phyloP scores from a whole-genome alignment of 1,140 invertebrate species.

The Drosophila funebris region DNA sequence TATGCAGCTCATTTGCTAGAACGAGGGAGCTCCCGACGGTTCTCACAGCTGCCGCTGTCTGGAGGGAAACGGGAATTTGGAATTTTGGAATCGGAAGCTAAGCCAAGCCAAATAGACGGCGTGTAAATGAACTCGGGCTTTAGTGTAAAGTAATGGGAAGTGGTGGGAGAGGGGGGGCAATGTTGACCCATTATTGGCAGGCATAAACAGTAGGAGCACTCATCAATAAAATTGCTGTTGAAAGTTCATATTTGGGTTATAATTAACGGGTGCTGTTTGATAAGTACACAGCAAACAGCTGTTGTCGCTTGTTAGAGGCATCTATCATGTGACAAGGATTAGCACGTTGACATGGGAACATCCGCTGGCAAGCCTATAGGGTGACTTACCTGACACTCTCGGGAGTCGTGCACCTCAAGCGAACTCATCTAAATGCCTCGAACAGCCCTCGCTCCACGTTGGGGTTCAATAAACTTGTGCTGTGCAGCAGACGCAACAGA shows the following conservation, averaged over 20 bases:
- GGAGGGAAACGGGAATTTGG: not conserved
- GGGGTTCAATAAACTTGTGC: conserved; percentile 71
- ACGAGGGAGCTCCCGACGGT: conserved; percentile 17
- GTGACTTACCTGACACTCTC: conserved; percentile 41
- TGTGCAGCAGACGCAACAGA: conserved; percentile 31
- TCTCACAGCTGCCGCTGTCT: conserved; percentile 23
- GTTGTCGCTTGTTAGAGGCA: conserved; percentile 38
- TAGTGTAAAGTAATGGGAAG: not conserved
- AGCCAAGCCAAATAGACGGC: conserved; percentile 67
- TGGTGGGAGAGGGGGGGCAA: not conserved
- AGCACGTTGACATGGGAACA: conserved; percentile 71
- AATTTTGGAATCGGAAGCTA: conserved; percentile 64
- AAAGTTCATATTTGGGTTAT: conserved; percentile 41
- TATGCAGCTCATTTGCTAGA: conserved; percentile 72
- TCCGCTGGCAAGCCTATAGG: conserved; percentile 45
- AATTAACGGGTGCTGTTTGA: conserved; percentile 57
- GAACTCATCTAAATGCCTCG: conserved; percentile 32
- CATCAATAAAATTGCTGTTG: conserved; percentile 37
- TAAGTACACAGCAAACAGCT: conserved; percentile 69
- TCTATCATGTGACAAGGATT: conserved; percentile 70
- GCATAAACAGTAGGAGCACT: conserved; percentile 3
- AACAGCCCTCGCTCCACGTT: conserved; percentile 45
- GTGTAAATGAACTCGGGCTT: conserved; percentile 68
- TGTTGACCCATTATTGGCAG: conserved; percentile 63
- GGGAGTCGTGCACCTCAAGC: not conserved